These are phyloP conservation scores for Aproaerema taeniolella DNA, from an alignment of 2,888 invertebrate genomes.

Conservation along the genomic window DNA sequence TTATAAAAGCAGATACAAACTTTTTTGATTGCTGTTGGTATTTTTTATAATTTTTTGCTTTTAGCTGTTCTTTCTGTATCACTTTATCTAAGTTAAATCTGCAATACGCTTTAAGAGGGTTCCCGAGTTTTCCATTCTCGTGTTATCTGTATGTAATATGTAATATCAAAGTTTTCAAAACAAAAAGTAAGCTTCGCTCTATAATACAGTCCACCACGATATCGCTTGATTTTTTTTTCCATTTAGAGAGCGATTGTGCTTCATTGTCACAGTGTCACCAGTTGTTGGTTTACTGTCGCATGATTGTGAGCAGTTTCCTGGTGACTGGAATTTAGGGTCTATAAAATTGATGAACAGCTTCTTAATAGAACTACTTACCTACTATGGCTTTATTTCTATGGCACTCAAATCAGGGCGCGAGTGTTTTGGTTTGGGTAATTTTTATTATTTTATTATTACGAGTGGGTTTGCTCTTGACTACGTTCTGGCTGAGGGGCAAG, in stretches of 20 bases:
- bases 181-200: not conserved
- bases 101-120: too few relatives aligned
- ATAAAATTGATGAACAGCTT: slow-evolving; percentile 70
- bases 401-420: slow-evolving; percentile 20
- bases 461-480: too few relatives aligned
- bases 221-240: slow-evolving; percentile 4
- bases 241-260: slow-evolving; percentile 32
- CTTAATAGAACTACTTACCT: slow-evolving; percentile 50
- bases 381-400: slow-evolving; percentile 22
- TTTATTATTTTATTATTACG: slow-evolving; percentile 8
- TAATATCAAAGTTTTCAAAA: too few relatives aligned
- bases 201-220: not conserved
- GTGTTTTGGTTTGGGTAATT: too few relatives aligned
- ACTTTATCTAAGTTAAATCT: too few relatives aligned
- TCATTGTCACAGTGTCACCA: slow-evolving; percentile 62
- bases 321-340: slow-evolving; percentile 63
- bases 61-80: too few relatives aligned
- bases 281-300: slow-evolving; percentile 61
- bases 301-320: slow-evolving; percentile 62
- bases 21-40: too few relatives aligned
- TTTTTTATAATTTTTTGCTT: too few relatives aligned
- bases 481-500: too few relatives aligned
- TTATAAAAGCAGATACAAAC: too few relatives aligned
- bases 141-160: too few relatives aligned
- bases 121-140: too few relatives aligned